Evolutionary conservation across 2,797 vertebrate genomes (phyloP).

Genomic region (Enteromius fasciolatus): DNA sequence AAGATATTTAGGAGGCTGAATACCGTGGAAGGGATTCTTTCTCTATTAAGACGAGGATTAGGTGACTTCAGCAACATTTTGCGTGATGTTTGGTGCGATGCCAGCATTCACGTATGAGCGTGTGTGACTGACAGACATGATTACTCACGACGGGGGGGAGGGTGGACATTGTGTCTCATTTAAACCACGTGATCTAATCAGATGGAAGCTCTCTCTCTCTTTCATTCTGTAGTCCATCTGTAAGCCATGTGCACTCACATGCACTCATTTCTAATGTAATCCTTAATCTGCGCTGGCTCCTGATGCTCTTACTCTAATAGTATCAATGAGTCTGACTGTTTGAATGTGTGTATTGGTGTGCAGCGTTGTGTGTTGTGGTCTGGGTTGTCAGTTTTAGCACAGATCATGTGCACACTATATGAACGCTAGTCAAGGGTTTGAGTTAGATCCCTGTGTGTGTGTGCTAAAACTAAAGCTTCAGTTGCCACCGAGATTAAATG

Average conservation of each 20-base stretch:
- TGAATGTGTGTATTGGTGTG: constrained; percentile 26
- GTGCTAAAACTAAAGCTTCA: constrained; percentile 6
- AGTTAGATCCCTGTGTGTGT: neutral
- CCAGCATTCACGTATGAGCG: constrained; percentile 11
- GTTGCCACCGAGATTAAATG: constrained; percentile 32
- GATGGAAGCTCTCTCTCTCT: constrained; percentile 26
- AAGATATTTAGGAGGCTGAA: neutral
- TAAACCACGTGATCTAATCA: constrained; percentile 45
- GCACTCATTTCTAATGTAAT: constrained; percentile 62
- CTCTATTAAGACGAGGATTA: neutral
- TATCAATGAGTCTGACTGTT: constrained; percentile 51
- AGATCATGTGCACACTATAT: constrained; percentile 10
- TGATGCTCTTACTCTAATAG: constrained; percentile 59
- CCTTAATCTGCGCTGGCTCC: constrained; percentile 59
- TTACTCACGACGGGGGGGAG: constrained; percentile 5
- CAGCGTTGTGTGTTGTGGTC: constrained; percentile 14
- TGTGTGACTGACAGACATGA: constrained; percentile 27
- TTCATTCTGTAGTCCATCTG: constrained; percentile 30
- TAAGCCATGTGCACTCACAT: constrained; percentile 53
- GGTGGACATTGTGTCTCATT: constrained; percentile 33
- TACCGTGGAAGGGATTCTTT: neutral
- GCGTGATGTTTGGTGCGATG: constrained; percentile 32
- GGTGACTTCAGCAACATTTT: constrained; percentile 41
- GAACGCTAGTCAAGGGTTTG: neutral
- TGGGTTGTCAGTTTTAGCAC: constrained; percentile 33